Base-by-base conservation (phyloP, 2,797 vertebrate genomes). In the Trematomus bernacchii region DNA sequence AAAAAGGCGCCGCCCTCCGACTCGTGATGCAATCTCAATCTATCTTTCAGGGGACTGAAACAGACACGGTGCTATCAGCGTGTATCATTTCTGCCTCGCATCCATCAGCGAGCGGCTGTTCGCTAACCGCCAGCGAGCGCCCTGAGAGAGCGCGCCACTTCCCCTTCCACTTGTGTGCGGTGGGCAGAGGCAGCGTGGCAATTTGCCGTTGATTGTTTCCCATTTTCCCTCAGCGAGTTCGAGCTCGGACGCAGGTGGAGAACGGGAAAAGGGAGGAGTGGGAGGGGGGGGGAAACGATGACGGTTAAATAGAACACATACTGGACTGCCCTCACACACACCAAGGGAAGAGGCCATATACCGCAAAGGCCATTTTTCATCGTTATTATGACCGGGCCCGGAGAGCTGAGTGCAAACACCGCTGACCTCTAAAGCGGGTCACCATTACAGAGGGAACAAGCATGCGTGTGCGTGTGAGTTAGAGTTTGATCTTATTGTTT, bases 181-280 rank as follows among this genome's bases (percentile, higher is more conserved):
- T 61, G 15, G 61, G 57, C 66, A 42, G 70, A 12, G 18, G 77
- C 62, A 1, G 81, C 58, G 4, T 6, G 1, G 86, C 89, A 93
- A 91, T 91, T 91, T 92, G 79, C 81, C 60, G 68, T 73, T 90
- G 88, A 93, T 92, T 90, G 90, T 89, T 92, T 92, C 79, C 83
- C 76, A 85, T 90, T 89, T 91, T 79, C 83, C 87, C 80, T 58
- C 21, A 2, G 82, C 52, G 61, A 78, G 82, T 87, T 67, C 37
- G 10, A 66, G 68, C 71, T 40, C 3, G 21, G 76, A 73, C 52
- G 74, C 75, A 70, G 64, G 57, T 40, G 3, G 71, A 48, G 71
- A 51, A 11, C 30, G 13, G 47, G 42, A 21, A 19, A 55, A 51
- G 51, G 51, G 61, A 54, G 43, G 66, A 2, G 23, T 51, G 42